A percentile compares a stretch with the other conserved stretches of the same genome.
These are phyloP conservation scores for Drosophila sulfurigaster DNA, from an alignment of 1,140 invertebrate species.

Conservation along the genomic window DNA sequence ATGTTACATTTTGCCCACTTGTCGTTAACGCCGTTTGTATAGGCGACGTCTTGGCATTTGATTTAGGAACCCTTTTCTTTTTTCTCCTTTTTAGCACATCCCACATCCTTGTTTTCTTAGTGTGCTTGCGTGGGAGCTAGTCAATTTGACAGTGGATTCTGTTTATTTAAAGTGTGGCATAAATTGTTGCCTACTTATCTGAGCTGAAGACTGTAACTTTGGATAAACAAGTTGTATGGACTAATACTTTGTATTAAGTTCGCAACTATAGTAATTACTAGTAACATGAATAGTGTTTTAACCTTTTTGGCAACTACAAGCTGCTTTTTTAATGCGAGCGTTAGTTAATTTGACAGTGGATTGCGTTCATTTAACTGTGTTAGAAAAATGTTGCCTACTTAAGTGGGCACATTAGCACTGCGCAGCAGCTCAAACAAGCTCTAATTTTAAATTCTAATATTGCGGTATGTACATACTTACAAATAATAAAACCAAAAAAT, in stretches of 20 bases:
- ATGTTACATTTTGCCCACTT: conserved; percentile 57
- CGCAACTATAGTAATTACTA: neutral
- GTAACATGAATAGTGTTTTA: neutral
- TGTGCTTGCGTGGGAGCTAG: conserved; percentile 30
- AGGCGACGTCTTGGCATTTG: conserved; percentile 29
- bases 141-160: conserved; percentile 53
- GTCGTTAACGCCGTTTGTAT: conserved; percentile 37
- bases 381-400: conserved; percentile 5
- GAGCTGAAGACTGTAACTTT: conserved; percentile 16
- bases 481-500: conserved; percentile 11
- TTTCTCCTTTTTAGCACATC: conserved; percentile 25
- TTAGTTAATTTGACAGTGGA: neutral
- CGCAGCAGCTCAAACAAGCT: neutral
- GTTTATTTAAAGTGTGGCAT: conserved; percentile 36
- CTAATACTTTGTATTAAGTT: neutral
- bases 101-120: conserved; percentile 18
- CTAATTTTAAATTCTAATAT: conserved; percentile 13
- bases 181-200: conserved; percentile 65
- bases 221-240: conserved; percentile 4
- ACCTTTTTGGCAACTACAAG: conserved; percentile 3
- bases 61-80: conserved; percentile 35
- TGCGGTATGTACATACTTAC: conserved; percentile 16
- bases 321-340: neutral
- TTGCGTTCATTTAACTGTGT: neutral
- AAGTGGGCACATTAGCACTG: conserved; percentile 1